phyloP scores from a whole-genome alignment of 2,797 vertebrate genomes.

The Pteronotus mesoamericanus region DNA sequence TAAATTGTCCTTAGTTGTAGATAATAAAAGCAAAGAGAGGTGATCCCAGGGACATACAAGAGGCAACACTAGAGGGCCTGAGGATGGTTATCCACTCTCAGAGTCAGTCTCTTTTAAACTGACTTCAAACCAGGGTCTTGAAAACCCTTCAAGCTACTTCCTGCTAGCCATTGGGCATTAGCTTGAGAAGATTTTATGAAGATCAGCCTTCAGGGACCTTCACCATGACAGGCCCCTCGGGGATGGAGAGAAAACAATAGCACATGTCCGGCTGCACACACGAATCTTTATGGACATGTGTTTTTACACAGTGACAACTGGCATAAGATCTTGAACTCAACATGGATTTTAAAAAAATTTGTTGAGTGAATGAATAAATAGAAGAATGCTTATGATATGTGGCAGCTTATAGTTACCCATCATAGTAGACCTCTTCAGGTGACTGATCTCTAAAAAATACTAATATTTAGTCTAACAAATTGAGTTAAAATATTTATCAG shows the following conservation, averaged over 20 bases:
- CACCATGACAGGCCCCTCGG: too few species aligned
- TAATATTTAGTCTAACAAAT: background rate
- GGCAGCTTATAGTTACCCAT: background rate
- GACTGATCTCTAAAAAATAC: background rate
- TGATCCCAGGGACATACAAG: background rate
- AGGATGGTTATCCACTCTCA: background rate
- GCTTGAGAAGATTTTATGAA: background rate
- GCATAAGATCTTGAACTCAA: background rate
- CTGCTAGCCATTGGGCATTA: background rate
- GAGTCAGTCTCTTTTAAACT: background rate
- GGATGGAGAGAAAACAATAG: background rate
- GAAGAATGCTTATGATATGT: background rate
- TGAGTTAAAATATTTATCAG: background rate
- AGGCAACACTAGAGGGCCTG: accelerated
- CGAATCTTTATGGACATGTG: background rate
- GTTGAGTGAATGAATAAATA: background rate
- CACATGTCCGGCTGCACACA: accelerated
- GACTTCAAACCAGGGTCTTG: background rate
- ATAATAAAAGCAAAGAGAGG: slow-evolving; percentile 28
- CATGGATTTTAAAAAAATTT: background rate
- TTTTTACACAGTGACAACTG: background rate
- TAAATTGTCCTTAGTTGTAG: slow-evolving; percentile 61
- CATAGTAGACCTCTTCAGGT: background rate
- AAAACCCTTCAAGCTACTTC: background rate
- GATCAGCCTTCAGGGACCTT: background rate